These are phyloP conservation scores for Entosphenus tridentatus DNA, from an alignment of 2,113 vertebrate genomes.

Conservation along the genomic window DNA sequence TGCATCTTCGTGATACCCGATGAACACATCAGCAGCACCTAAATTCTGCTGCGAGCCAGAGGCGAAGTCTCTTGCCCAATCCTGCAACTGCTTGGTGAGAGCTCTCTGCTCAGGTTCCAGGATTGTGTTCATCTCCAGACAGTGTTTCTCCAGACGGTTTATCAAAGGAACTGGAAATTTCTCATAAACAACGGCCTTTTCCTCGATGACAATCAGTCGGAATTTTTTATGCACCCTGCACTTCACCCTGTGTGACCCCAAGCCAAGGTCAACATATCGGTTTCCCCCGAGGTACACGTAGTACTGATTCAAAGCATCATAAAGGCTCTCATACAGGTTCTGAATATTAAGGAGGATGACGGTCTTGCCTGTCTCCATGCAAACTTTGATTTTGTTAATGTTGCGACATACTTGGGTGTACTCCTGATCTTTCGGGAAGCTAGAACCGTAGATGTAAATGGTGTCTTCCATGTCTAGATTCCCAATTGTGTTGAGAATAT, in stretches of 20 bases:
- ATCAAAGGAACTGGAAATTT: conserved; percentile 34
- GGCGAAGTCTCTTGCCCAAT: conserved; percentile 17
- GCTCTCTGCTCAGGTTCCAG: conserved; percentile 22
- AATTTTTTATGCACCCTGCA: conserved; percentile 31
- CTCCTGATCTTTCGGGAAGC: conserved; percentile 40
- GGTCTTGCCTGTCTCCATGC: conserved; percentile 37
- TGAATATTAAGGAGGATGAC: conserved; percentile 37
- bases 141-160: conserved; percentile 38
- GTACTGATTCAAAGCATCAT: conserved; percentile 38
- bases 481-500: conserved; percentile 26
- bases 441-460: conserved; percentile 38
- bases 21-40: conserved; percentile 25
- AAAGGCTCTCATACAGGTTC: conserved; percentile 40
- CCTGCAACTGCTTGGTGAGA: conserved; percentile 20
- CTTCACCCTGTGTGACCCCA: conserved; percentile 37
- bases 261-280: conserved; percentile 35
- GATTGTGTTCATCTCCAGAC: conserved; percentile 28
- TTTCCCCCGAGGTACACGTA: conserved; percentile 30
- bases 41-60: not conserved
- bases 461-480: conserved; percentile 20
- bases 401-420: conserved; percentile 34
- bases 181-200: conserved; percentile 32
- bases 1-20: conserved; percentile 59
- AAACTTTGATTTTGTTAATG: conserved; percentile 32
- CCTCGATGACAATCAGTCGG: conserved; percentile 32